Conservation (phyloP, 2,113 vertebrate species). For the Pterocles orientalis region DNA sequence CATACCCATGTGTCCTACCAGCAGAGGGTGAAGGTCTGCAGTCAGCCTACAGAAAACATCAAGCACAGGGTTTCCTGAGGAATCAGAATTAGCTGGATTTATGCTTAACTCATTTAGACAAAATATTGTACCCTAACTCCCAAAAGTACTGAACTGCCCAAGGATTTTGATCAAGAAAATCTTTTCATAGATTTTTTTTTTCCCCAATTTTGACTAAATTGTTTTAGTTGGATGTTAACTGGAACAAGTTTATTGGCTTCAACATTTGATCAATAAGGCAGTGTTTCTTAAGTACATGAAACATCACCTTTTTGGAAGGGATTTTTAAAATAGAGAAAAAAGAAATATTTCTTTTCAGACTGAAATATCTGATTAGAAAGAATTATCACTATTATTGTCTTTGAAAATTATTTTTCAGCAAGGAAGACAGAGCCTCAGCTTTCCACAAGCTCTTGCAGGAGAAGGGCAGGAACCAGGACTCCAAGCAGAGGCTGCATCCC, state of each 20-base stretch:
- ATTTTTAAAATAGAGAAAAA: background rate
- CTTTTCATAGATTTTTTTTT: background rate
- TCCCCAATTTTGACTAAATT: background rate
- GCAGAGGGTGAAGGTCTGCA: background rate
- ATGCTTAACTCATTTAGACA: background rate
- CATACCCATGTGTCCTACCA: fast-evolving
- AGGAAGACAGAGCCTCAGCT: background rate
- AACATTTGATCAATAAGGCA: background rate
- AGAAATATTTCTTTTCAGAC: background rate
- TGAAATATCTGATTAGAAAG: background rate
- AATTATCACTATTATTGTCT: background rate
- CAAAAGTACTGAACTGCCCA: background rate
- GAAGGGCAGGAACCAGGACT: background rate
- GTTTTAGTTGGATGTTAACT: background rate
- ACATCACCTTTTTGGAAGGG: background rate
- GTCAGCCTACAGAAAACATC: background rate
- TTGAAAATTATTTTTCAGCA: background rate
- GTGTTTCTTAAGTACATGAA: background rate
- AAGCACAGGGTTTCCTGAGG: background rate
- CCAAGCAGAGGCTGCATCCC: background rate
- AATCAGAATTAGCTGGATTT: background rate
- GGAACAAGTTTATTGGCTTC: background rate
- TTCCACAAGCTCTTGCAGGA: background rate
- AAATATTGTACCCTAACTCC: background rate
- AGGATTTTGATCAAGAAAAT: background rate